Evolutionary conservation across 2,113 vertebrate species (phyloP).

Genomic region (Eubucco bourcierii): DNA sequence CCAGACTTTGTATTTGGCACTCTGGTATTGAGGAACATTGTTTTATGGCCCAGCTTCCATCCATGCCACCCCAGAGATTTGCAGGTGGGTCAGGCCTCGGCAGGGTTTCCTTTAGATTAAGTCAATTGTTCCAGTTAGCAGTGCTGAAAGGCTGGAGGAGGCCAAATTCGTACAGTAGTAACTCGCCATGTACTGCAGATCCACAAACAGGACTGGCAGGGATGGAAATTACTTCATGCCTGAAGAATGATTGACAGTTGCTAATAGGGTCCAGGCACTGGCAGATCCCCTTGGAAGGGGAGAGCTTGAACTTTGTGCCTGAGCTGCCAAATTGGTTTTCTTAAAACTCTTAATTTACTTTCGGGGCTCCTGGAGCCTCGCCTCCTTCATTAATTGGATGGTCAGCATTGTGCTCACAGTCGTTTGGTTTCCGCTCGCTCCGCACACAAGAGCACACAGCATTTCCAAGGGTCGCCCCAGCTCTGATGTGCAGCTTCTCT

Average conservation of each 20-base stretch:
- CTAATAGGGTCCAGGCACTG: conserved; percentile 48
- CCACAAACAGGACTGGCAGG: conserved; percentile 5
- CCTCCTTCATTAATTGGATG: conserved; percentile 27
- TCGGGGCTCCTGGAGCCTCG: not conserved
- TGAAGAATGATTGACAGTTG: conserved; percentile 30
- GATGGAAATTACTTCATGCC: conserved; percentile 32
- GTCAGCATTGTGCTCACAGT: not conserved
- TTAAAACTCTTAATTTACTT: conserved; percentile 56
- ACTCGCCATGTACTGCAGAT: not conserved
- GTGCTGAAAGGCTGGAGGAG: not conserved
- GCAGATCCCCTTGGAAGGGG: not conserved
- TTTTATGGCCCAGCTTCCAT: rapidly evolving
- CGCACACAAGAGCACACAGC: not conserved
- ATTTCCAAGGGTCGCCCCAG: not conserved
- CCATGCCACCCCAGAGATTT: not conserved
- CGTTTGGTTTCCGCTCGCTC: not conserved
- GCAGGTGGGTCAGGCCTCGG: not conserved
- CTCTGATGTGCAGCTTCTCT: not conserved
- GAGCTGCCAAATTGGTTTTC: conserved; percentile 46
- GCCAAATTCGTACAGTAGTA: conserved; percentile 4
- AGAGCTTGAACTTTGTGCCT: conserved; percentile 43
- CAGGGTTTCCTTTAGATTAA: conserved; percentile 14
- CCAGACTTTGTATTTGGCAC: not conserved
- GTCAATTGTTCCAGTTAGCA: conserved; percentile 21
- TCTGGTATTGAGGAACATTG: rapidly evolving